Percentiles rank a stretch among this genome's conserved stretches.
Conservation (phyloP, 2,797 vertebrate genomes). For the Alfaro cultratus region DNA sequence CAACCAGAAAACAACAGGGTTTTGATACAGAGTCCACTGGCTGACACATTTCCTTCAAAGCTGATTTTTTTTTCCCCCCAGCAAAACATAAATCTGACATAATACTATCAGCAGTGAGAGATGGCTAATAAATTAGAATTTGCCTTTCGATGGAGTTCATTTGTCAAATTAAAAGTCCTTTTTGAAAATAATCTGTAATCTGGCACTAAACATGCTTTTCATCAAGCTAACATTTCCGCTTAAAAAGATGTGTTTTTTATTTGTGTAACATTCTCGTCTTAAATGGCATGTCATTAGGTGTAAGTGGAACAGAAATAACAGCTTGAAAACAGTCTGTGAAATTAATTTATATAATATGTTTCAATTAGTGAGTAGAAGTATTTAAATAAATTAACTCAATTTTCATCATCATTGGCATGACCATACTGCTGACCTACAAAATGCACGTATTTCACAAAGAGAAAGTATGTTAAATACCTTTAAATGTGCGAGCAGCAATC, state of each 20-base stretch:
- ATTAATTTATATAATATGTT: not conserved
- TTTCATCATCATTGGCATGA: not conserved
- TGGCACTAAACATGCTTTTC: not conserved
- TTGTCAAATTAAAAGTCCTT: not conserved
- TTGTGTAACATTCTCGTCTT: not conserved
- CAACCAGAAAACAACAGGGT: constrained; percentile 16
- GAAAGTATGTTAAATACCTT: not conserved
- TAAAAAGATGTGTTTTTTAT: not conserved
- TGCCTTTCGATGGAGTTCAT: no score
- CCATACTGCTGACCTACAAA: not conserved
- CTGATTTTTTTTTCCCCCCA: not conserved
- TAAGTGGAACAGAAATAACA: not conserved
- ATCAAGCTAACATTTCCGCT: not conserved
- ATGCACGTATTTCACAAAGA: not conserved
- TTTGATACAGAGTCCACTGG: constrained; percentile 2
- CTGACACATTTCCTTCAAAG: not conserved
- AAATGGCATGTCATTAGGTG: not conserved
- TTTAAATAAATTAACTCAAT: not conserved
- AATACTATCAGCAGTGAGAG: not conserved
- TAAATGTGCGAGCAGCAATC: not conserved
- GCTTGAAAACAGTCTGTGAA: not conserved
- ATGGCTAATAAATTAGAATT: not conserved
- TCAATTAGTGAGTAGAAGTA: not conserved
- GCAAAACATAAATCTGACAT: not conserved
- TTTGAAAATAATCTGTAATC: not conserved